Base-by-base conservation (phyloP, 2,888 invertebrate species). In the Drosophila neonasuta region DNA sequence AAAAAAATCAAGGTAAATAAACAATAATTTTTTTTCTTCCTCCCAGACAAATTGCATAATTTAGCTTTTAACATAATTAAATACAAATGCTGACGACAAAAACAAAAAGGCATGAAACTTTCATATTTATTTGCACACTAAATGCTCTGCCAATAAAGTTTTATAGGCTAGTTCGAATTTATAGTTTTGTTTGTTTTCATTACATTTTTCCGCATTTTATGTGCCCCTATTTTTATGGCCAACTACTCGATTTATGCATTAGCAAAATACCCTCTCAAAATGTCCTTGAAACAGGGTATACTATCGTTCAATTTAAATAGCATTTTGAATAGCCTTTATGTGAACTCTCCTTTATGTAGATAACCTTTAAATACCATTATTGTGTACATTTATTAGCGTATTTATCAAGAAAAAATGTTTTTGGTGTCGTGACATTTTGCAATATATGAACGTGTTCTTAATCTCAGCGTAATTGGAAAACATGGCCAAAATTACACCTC, bases 131-230 rank as follows among this genome's bases (percentile, higher is more conserved):
- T 56, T 74, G 34, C 64, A 44, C 55, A 55, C 61, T 81, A 81
- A 80, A 78, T 79, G 79, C 51, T 72, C 49, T 70, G 68, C 60
- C 88, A 78, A 83, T 87, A 68, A 76, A 70, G 64, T 88, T 88
- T 79, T 82, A 80, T 74, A 74, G 70, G 58, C 67, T 51, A 54
- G 58, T 41, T 60, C 61, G 63, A 80, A 88, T 83, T 87, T 88
- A 84, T 84, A 71, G 88, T 85, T 87, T 74, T 84, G 83, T 84
- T 84, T 84, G 83, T 84, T 84, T 84, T 81, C 87, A 84, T 88
- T 83, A 86, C 62, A 52, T 68, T 74, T 76, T 71, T 60, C 52
- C 52, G 67, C 51, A 67, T 77, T 86, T 80, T 80, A 82, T 79
- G 62, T 68, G 66, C 44, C 58, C 55, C 59, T 60, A 41, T 59